Conservation (phyloP, 2,113 vertebrate species). For the Ammodytes dubius region DNA sequence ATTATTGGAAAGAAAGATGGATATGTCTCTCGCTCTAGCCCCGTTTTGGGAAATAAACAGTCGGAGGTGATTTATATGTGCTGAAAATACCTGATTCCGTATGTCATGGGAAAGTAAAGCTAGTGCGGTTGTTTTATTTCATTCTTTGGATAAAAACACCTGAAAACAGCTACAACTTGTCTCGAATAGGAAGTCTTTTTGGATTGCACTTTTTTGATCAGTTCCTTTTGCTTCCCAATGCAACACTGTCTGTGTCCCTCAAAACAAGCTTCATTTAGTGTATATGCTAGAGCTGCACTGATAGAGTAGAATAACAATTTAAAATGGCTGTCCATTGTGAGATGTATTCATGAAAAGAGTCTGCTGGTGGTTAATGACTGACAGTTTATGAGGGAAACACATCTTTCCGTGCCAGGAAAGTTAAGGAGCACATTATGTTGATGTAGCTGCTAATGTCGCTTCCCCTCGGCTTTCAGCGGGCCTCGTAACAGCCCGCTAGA, state of each 20-base stretch:
- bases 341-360: slow-evolving; percentile 33
- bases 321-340: slow-evolving; percentile 18
- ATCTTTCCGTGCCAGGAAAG: slow-evolving; percentile 48
- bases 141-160: slow-evolving; percentile 25
- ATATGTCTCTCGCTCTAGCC: background rate
- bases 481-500: slow-evolving; percentile 39
- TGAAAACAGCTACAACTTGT: slow-evolving; percentile 18
- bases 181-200: slow-evolving; percentile 40
- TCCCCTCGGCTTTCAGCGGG: slow-evolving; percentile 44
- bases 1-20: background rate
- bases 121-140: slow-evolving; percentile 45
- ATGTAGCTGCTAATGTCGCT: slow-evolving; percentile 55
- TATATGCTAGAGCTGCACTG: background rate
- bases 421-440: slow-evolving; percentile 58
- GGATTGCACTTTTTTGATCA: slow-evolving; percentile 36
- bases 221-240: slow-evolving; percentile 27
- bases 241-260: slow-evolving; percentile 2
- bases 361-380: slow-evolving; percentile 64
- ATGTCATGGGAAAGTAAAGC: slow-evolving; percentile 63
- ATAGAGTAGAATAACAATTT: slow-evolving; percentile 23
- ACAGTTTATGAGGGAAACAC: slow-evolving; percentile 54
- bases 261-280: slow-evolving; percentile 25
- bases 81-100: slow-evolving; percentile 51
- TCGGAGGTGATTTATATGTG: slow-evolving; percentile 31
- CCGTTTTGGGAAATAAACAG: slow-evolving; percentile 22